phyloP scores from a whole-genome alignment of 2,797 vertebrate genomes.

The Protosalanx chinensis region DNA sequence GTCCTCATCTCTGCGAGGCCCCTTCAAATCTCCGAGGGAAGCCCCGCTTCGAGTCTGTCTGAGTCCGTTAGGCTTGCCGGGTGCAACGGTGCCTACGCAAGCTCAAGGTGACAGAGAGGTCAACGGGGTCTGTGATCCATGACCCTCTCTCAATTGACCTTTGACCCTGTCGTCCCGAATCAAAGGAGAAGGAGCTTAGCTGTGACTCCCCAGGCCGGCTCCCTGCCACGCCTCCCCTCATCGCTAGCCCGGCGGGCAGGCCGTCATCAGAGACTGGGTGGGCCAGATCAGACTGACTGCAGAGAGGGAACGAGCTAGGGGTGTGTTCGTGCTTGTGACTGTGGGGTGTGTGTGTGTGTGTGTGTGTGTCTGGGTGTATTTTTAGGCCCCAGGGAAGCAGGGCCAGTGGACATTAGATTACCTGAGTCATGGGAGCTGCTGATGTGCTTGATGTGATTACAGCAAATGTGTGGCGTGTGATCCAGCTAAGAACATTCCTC shows the following conservation, averaged over 20 bases:
- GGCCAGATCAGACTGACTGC: not conserved
- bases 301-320: slow-evolving; percentile 8
- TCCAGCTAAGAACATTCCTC: slow-evolving; percentile 68
- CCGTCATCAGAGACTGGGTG: too few relatives aligned
- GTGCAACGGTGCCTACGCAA: slow-evolving; percentile 54
- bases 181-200: slow-evolving; percentile 56
- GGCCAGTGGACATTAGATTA: slow-evolving; percentile 67
- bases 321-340: not conserved
- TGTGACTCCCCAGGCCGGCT: slow-evolving; percentile 45
- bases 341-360: not conserved
- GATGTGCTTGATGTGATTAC: slow-evolving; percentile 67
- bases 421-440: slow-evolving; percentile 66
- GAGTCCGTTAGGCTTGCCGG: slow-evolving; percentile 20
- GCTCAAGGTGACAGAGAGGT: slow-evolving; percentile 61
- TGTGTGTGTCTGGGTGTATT: not conserved
- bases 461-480: slow-evolving; percentile 71
- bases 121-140: slow-evolving; percentile 61
- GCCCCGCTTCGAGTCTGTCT: not conserved
- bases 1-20: too few relatives aligned
- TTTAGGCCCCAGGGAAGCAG: not conserved
- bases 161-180: slow-evolving; percentile 65
- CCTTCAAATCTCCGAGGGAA: too few relatives aligned
- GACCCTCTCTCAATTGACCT: slow-evolving; percentile 64
- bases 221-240: too few relatives aligned
- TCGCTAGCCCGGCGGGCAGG: too few relatives aligned